These are phyloP conservation scores for Electrophaes corylata DNA, from an alignment of 2,888 invertebrate genomes.

Conservation along the genomic window DNA sequence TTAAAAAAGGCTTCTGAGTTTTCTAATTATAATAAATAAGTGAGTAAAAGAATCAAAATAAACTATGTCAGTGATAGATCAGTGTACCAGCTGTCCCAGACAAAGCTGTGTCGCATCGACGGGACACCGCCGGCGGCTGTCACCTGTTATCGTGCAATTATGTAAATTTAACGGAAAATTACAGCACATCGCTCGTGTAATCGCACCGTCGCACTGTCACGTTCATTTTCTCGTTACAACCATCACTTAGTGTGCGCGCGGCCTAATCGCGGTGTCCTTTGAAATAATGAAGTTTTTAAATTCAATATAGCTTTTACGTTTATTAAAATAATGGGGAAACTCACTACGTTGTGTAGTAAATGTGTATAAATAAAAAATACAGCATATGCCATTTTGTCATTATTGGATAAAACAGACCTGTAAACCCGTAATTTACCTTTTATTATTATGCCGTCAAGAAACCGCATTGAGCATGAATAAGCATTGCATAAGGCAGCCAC, in stretches of 20 bases:
- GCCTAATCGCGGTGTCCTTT: conserved; percentile 47
- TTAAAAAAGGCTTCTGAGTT: no score
- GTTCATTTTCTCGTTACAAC: conserved; percentile 56
- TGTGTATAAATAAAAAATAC: no score
- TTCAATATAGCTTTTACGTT: conserved; percentile 29
- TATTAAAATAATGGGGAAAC: not conserved
- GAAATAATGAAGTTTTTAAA: conserved; percentile 38
- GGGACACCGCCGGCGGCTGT: conserved; percentile 54
- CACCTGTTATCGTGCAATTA: conserved; percentile 70
- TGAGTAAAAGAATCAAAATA: no score
- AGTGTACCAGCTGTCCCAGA: conserved; percentile 8
- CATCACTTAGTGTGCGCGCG: conserved; percentile 51
- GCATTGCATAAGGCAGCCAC: conserved; percentile 37
- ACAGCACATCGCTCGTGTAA: conserved; percentile 51
- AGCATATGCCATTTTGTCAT: not conserved
- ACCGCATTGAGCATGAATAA: conserved; percentile 38
- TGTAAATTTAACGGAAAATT: conserved; percentile 75
- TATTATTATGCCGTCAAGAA: conserved; percentile 7
- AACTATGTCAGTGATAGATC: no score
- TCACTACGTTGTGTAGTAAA: not conserved
- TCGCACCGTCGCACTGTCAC: conserved; percentile 44
- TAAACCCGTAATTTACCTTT: not conserved
- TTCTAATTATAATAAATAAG: no score
- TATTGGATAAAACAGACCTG: not conserved
- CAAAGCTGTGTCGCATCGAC: conserved; percentile 8